These are phyloP conservation scores for Marmota flaviventris DNA, from an alignment of 2,113 vertebrate species.

Conservation along the genomic window DNA sequence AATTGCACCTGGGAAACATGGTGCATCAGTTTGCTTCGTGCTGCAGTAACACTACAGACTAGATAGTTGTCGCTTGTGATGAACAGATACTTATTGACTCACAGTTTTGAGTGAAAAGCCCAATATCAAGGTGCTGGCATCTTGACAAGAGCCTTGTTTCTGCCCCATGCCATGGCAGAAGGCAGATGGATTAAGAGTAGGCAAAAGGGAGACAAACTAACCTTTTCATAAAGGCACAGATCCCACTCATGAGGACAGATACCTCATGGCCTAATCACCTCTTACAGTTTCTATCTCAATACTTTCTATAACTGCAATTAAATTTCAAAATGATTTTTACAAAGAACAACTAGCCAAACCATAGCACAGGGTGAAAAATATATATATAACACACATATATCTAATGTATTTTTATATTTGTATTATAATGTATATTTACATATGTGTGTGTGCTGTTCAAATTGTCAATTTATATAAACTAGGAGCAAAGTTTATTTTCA, in stretches of 20 bases:
- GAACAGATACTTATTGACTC: not conserved
- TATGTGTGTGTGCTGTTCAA: not conserved
- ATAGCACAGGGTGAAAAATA: not conserved
- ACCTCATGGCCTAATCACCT: not conserved
- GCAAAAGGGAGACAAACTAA: not conserved
- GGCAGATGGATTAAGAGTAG: not conserved
- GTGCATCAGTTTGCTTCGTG: not conserved
- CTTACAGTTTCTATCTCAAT: not conserved
- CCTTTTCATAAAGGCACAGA: not conserved
- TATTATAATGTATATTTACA: too few relatives aligned
- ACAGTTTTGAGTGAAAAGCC: not conserved
- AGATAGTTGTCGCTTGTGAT: not conserved
- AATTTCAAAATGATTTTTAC: not conserved
- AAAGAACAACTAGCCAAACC: not conserved
- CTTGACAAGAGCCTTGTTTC: not conserved
- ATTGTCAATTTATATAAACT: not conserved
- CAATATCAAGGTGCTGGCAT: not conserved
- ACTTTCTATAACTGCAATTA: too few relatives aligned
- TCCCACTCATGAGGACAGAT: not conserved
- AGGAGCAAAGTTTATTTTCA: not conserved
- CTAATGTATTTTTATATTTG: not conserved
- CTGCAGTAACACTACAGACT: not conserved
- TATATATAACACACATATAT: not conserved
- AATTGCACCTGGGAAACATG: not conserved
- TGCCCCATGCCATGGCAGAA: not conserved